Conservation (phyloP, 2,113 vertebrate genomes). For the Acanthisitta chloris region DNA sequence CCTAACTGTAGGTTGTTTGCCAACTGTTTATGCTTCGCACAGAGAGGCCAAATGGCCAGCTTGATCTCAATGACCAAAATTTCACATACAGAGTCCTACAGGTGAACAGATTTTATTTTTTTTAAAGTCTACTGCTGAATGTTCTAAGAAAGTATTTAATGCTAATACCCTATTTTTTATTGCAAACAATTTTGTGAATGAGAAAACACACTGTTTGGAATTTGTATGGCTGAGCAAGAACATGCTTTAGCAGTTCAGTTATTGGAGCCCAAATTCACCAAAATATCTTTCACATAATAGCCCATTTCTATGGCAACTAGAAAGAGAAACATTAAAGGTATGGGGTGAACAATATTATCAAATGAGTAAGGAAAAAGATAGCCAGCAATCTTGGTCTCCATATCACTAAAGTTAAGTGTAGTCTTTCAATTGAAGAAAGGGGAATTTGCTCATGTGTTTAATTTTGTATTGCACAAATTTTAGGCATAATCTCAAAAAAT, state of each 20-base stretch:
- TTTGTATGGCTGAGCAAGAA: not conserved
- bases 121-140: not conserved
- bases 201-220: not conserved
- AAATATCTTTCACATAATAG: not conserved
- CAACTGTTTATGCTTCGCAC: not conserved
- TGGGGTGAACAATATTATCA: not conserved
- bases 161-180: not conserved
- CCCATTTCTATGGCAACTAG: not conserved
- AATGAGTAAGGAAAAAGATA: not conserved
- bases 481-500: not conserved
- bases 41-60: not conserved
- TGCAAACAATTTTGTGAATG: not conserved
- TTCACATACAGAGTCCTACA: not conserved
- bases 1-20: not conserved
- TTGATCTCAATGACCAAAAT: not conserved
- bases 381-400: not conserved
- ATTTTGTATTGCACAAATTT: not conserved
- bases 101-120: not conserved
- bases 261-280: not conserved
- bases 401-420: not conserved
- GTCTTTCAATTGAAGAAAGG: not conserved
- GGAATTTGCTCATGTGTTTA: not conserved
- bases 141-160: not conserved
- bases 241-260: not conserved
- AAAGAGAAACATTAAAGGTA: not conserved